Evolutionary conservation across 1,140 invertebrate species (phyloP), one percentile per base, ranked within the genome.

Genomic region (Hesperophylax magnus): DNA sequence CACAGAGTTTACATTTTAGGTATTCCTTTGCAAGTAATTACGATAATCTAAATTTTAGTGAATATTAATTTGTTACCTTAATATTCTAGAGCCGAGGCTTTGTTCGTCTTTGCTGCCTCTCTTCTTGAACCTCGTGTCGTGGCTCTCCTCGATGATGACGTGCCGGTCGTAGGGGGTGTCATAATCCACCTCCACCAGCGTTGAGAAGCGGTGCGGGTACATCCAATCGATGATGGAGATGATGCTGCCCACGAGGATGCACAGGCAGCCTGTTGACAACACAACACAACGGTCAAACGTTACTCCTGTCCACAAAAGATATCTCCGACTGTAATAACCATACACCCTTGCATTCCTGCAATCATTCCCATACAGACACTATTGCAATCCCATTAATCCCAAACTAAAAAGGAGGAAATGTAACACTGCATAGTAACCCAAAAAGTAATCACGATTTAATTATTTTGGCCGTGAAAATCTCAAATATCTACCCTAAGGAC

Each of bases 151-250:
- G 65, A 97, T 95, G 22, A 97, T 97, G 20, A 97, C 96, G 86
- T 98, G 96, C 47, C 96, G 90, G 87, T 98, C 96, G 83, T 97
- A 98, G 0, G 97, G 97, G 1, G 97, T 98, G 85, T 97, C 97
- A 86, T 97, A 98, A 88, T 98, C 96, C 17, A 98, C 96, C 87
- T 98, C 97, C 56, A 98, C 88, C 72, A 98, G 95, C 0, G 97
- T 98, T 15, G 96, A 97, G 89, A 98, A 98, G 84, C 94, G 94
- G 87, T 98, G 95, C 9, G 97, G 97, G 89, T 94, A 97, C 34
- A 97, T 92, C 85, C 96, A 90, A 86, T 98, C 97, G 24, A 97
- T 91, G 0, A 93, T 92, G 2, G 96, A 94, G 78, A 97, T 96
- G 22, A 96, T 87, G 2, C 95, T 86, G 3, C 97, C 97, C 1